Evolutionary conservation across 2,113 vertebrate species (phyloP).

Genomic region (Microtus pennsylvanicus): DNA sequence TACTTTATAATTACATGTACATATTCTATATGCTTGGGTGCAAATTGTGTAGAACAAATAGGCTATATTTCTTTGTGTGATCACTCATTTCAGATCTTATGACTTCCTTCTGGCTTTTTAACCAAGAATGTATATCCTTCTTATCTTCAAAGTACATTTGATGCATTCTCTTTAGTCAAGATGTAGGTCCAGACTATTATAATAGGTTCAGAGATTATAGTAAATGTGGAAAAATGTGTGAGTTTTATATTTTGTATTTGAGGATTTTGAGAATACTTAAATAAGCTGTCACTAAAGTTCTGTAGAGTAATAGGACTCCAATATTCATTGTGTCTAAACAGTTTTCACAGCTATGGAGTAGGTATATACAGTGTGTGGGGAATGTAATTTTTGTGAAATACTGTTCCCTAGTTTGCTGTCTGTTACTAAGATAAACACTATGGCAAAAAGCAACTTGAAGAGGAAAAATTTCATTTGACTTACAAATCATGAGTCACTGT

Average conservation of each 20-base stretch:
- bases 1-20: neutral
- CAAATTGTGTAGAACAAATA: neutral
- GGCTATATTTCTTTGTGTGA: too few relatives aligned
- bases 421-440: neutral
- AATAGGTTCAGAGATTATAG: neutral
- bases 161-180: neutral
- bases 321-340: neutral
- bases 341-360: neutral
- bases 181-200: neutral
- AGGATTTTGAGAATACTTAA: neutral
- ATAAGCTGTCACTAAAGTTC: fast-evolving
- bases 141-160: neutral
- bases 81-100: neutral
- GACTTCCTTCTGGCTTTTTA: neutral
- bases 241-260: neutral
- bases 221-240: neutral
- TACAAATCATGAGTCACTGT: neutral
- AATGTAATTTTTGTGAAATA: neutral
- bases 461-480: neutral
- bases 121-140: neutral
- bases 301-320: neutral
- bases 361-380: neutral
- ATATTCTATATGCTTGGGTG: neutral
- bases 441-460: too few relatives aligned
- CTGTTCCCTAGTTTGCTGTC: neutral